phyloP scores from a whole-genome alignment of 2,888 invertebrate species.

The Polylopha cassiicola region DNA sequence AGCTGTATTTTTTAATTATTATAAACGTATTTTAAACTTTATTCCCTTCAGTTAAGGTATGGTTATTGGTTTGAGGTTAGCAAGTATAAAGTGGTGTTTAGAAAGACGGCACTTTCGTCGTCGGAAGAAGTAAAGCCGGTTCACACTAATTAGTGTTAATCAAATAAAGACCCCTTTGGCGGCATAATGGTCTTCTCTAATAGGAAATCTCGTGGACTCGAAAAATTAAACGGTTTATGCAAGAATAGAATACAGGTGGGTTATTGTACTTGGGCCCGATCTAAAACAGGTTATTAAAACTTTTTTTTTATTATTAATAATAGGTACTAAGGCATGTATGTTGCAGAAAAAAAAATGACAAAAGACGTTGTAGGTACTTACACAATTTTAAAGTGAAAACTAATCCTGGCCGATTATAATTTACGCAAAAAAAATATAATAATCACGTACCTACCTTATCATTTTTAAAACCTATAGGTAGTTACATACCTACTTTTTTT shows the following conservation, averaged over 20 bases:
- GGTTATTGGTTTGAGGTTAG: constrained; percentile 7
- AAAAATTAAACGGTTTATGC: constrained; percentile 5
- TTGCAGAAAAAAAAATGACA: too few species aligned
- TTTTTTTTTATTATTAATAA: too few species aligned
- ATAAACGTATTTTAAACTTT: constrained; percentile 27
- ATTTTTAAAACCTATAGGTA: too few species aligned
- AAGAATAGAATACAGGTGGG: background rate
- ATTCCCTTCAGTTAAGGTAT: constrained; percentile 27
- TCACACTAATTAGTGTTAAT: constrained; percentile 73
- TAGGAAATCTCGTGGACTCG: constrained; percentile 28
- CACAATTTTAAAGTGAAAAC: too few species aligned
- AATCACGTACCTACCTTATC: too few species aligned
- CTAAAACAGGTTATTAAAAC: too few species aligned
- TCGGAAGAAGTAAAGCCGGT: constrained; percentile 56
- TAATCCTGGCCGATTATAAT: too few species aligned
- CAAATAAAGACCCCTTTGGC: constrained; percentile 66
- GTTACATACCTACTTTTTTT: too few species aligned
- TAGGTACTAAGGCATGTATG: too few species aligned
- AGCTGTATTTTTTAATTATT: constrained; percentile 22
- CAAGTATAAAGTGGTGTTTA: constrained; percentile 23
- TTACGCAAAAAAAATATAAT: too few species aligned
- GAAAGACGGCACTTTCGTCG: constrained; percentile 49
- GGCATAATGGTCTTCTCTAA: constrained; percentile 44
- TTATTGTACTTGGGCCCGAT: too few species aligned
- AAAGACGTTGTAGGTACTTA: too few species aligned